A percentile compares a stretch with the other conserved stretches of the same genome.
These are phyloP conservation scores for Ophthalmolycus amberensis DNA, from an alignment of 2,113 vertebrate genomes.

Conservation along the genomic window DNA sequence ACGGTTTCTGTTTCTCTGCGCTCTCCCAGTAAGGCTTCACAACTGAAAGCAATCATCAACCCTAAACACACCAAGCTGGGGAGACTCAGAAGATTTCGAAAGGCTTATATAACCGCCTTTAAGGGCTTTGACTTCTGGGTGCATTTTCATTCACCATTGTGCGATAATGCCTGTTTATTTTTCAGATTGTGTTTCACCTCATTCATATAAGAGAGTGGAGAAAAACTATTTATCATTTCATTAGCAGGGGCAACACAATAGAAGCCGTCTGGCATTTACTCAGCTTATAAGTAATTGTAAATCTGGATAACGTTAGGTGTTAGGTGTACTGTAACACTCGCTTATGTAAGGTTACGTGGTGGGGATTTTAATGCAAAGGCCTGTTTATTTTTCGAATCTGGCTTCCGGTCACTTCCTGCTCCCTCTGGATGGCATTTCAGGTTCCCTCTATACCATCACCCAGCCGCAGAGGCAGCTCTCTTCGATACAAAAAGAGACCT, in stretches of 20 bases:
- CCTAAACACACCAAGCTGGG: slow-evolving; percentile 63
- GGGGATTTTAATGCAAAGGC: background rate
- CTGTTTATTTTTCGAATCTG: slow-evolving; percentile 38
- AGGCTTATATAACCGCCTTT: slow-evolving; percentile 64
- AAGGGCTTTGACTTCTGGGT: slow-evolving; percentile 52
- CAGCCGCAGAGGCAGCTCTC: slow-evolving; percentile 20
- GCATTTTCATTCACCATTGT: slow-evolving; percentile 54
- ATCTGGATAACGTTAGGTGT: slow-evolving; percentile 11
- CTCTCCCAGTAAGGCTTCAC: slow-evolving; percentile 42
- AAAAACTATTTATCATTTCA: slow-evolving; percentile 32
- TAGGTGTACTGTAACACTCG: background rate
- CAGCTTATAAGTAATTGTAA: slow-evolving; percentile 21
- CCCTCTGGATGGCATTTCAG: slow-evolving; percentile 19
- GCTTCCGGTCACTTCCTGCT: slow-evolving; percentile 15
- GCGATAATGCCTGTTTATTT: slow-evolving; percentile 51
- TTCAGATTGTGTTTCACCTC: slow-evolving; percentile 36
- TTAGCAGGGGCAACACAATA: slow-evolving; percentile 20
- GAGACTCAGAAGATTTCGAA: slow-evolving; percentile 48
- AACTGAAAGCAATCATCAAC: slow-evolving; percentile 75
- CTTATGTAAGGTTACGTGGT: slow-evolving; percentile 25
- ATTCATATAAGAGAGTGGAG: background rate
- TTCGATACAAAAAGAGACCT: slow-evolving; percentile 41
- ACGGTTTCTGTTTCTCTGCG: slow-evolving; percentile 51
- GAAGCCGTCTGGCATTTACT: slow-evolving; percentile 31
- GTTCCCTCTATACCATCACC: slow-evolving; percentile 46